Evolutionary conservation across 2,797 vertebrate species (phyloP).

Genomic region (Tapera naevia): DNA sequence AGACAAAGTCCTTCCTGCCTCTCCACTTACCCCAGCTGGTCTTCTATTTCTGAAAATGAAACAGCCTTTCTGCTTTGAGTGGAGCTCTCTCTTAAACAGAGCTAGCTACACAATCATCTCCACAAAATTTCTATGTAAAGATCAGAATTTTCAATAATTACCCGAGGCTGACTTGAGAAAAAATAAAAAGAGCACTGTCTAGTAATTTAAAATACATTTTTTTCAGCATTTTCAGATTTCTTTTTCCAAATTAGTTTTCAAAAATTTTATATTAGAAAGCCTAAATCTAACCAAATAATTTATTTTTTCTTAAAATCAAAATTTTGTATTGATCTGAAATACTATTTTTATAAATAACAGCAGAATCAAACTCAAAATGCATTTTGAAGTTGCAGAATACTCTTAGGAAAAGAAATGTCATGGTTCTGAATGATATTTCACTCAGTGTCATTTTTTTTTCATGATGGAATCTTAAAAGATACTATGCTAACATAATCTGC

Average conservation of each 20-base stretch:
- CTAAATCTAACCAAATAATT: neutral
- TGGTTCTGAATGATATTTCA: neutral
- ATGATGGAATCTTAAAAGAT: neutral
- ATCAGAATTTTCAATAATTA: neutral
- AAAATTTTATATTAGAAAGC: neutral
- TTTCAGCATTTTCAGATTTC: neutral
- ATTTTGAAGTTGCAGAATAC: neutral
- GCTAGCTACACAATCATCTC: neutral
- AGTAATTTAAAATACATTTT: neutral
- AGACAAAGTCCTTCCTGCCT: slow-evolving; percentile 31
- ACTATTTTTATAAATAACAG: neutral
- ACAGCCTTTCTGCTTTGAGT: neutral
- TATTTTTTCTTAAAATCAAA: neutral
- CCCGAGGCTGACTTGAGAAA: neutral
- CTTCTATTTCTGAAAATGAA: slow-evolving; percentile 48
- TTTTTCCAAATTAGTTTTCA: neutral
- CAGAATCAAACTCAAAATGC: neutral
- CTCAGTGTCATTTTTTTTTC: neutral
- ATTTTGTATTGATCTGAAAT: neutral
- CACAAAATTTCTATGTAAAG: neutral
- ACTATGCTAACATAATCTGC: neutral
- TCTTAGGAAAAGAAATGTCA: neutral
- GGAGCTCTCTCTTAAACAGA: neutral
- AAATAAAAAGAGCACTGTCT: neutral
- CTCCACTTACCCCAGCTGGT: slow-evolving; percentile 29